These are phyloP conservation scores for Tipula helvola DNA, from an alignment of 2,888 invertebrate genomes.

Conservation along the genomic window DNA sequence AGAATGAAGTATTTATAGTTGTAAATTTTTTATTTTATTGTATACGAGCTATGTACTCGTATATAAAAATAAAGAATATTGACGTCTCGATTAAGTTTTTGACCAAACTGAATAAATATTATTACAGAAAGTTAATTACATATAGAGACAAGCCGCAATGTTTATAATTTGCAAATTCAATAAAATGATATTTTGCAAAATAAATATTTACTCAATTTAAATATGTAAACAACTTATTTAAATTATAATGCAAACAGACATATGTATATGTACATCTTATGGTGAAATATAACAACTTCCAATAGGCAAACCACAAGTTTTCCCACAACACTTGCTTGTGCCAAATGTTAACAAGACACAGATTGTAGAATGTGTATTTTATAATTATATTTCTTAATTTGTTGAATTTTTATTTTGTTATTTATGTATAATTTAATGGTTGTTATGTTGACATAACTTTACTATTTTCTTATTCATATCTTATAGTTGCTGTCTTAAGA, in stretches of 20 bases:
- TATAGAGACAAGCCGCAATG: too few species aligned
- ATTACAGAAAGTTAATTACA: too few species aligned
- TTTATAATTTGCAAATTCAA: too few species aligned
- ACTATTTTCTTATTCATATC: too few species aligned
- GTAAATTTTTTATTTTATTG: too few species aligned
- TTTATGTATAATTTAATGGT: background rate
- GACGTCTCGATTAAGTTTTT: too few species aligned
- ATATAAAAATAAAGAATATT: too few species aligned
- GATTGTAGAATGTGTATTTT: background rate
- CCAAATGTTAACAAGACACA: too few species aligned
- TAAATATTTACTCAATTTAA: background rate
- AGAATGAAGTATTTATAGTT: too few species aligned
- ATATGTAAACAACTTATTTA: background rate
- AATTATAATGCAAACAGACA: background rate
- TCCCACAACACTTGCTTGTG: background rate
- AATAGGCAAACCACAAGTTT: background rate
- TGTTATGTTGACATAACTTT: background rate
- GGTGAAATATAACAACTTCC: background rate
- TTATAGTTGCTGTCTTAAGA: too few species aligned
- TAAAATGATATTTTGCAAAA: background rate
- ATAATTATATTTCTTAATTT: background rate
- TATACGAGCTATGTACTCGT: too few species aligned
- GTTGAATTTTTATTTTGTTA: background rate
- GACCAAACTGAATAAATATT: too few species aligned
- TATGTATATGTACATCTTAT: background rate